A percentile compares a stretch with the other conserved stretches of the same genome.
These are phyloP conservation scores for Cyclophora albipunctata DNA, from an alignment of 2,888 invertebrate species.

Conservation along the genomic window DNA sequence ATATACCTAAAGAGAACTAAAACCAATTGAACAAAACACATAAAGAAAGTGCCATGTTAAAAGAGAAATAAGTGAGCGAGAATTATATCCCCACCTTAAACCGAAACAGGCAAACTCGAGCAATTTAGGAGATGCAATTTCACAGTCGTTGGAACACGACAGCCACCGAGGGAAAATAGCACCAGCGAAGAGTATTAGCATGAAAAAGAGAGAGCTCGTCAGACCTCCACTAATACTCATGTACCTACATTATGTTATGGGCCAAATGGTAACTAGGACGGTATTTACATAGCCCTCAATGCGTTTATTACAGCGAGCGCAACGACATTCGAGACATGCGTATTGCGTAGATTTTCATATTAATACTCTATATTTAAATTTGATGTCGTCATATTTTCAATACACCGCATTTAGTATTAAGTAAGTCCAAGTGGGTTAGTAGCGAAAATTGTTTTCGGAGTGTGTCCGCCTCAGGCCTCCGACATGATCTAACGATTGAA, in stretches of 20 bases:
- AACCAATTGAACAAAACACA: too few relatives aligned
- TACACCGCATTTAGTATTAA: too few relatives aligned
- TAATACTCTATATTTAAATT: too few relatives aligned
- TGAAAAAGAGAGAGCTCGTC: slow-evolving; percentile 27
- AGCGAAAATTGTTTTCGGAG: too few relatives aligned
- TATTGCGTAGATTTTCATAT: too few relatives aligned
- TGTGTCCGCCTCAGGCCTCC: too few relatives aligned
- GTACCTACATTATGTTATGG: neutral
- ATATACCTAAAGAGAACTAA: too few relatives aligned
- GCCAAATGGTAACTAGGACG: slow-evolving; percentile 15
- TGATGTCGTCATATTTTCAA: too few relatives aligned
- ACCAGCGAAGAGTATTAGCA: slow-evolving; percentile 36
- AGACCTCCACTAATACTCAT: neutral
- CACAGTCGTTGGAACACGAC: slow-evolving; percentile 50
- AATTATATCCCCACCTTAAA: slow-evolving; percentile 8
- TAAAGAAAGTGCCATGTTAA: too few relatives aligned
- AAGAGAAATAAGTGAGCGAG: neutral
- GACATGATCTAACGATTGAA: too few relatives aligned
- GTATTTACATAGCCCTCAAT: slow-evolving; percentile 15
- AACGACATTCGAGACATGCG: too few relatives aligned
- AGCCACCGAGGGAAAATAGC: slow-evolving; percentile 19
- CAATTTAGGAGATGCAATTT: slow-evolving; percentile 53
- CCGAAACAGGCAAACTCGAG: slow-evolving; percentile 30
- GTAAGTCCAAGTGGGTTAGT: too few relatives aligned
- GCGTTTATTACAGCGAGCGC: neutral